These are phyloP conservation scores for Zaprionus davidi DNA, from an alignment of 1,140 invertebrate species.

Conservation along the genomic window DNA sequence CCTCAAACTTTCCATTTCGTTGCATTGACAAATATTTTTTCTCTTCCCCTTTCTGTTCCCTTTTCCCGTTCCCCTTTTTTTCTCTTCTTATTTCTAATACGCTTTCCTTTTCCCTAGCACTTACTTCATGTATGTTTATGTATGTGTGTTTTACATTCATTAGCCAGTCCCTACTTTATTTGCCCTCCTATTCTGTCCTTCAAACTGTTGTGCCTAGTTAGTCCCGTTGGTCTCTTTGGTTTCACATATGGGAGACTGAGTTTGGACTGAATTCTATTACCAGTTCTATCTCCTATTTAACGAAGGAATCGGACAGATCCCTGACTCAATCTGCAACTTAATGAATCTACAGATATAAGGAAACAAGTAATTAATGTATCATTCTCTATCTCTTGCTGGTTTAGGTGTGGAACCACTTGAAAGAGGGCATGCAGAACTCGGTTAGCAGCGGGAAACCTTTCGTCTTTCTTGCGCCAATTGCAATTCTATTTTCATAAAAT, in stretches of 20 bases:
- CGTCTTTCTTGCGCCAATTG: neutral
- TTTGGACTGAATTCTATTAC: neutral
- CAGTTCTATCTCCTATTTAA: neutral
- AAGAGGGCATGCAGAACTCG: neutral
- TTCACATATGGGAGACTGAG: neutral
- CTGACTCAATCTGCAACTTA: too few relatives aligned
- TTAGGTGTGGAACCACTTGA: too few relatives aligned
- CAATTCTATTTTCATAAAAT: constrained; percentile 27
- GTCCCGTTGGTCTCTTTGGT: neutral
- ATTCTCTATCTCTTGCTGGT: too few relatives aligned
- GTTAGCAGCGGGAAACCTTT: neutral
- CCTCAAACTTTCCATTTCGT: constrained; percentile 74
- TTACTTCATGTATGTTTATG: neutral
- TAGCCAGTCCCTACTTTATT: constrained; percentile 35
- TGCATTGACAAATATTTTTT: constrained; percentile 69
- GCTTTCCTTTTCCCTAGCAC: neutral
- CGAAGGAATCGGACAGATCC: too few relatives aligned
- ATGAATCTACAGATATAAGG: too few relatives aligned
- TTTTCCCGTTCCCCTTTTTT: neutral
- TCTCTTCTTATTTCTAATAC: neutral
- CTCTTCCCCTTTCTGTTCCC: neutral
- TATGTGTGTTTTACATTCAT: constrained; percentile 61
- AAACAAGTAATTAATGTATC: too few relatives aligned
- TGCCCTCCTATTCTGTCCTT: neutral
- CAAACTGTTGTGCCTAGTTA: constrained; percentile 3